Base-by-base conservation (phyloP, 2,113 vertebrate genomes). In the Cyprinodon brontotheroides region DNA sequence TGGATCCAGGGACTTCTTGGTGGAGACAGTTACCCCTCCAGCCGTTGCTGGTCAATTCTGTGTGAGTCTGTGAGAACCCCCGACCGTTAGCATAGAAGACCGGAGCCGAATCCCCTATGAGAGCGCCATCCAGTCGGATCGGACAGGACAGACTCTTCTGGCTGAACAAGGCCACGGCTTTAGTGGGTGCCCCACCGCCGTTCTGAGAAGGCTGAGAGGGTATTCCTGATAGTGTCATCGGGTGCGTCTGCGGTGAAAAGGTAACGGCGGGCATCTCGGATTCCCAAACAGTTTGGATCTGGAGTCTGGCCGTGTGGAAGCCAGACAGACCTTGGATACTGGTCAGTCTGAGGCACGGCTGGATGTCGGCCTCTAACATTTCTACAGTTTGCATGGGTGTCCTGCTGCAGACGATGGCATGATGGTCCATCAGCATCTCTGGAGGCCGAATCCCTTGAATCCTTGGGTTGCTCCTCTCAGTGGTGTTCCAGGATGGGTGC, bases 81-180 rank as follows among this genome's bases (percentile, higher is more conserved):
- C 86, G 72, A 53, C 91, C 90, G 3, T 90, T 86, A 15, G 84
- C 62, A 3, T 88, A 81, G 63, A 93, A 90, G 15, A 89, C 86
- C 0, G 92, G 92, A 0, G 91, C 92, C 1, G 92, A 93, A 40
- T 93, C 92, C 8, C 92, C 92, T 0, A 93, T 92, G 5, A 93
- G 91, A 9, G 91, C 91, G 0, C 87, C 89, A 2, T 93, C 92
- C 74, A 87, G 37, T 48, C 89, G 78, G 43, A 85, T 74, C 3
- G 89, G 92, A 37, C 89, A 93, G 9, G 92, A 93, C 81, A 89
- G 77, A 79, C 59, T 90, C 86, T 89, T 90, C 84, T 91, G 92
- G 70, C 89, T 92, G 75, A 91, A 90, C 89, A 93, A 88, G 86
- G 92, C 92, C 86, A 93, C 92, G 1, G 91, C 89, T 87, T 76